Base-by-base conservation (phyloP, 1,140 invertebrate species). In the Achatina immaculata region DNA sequence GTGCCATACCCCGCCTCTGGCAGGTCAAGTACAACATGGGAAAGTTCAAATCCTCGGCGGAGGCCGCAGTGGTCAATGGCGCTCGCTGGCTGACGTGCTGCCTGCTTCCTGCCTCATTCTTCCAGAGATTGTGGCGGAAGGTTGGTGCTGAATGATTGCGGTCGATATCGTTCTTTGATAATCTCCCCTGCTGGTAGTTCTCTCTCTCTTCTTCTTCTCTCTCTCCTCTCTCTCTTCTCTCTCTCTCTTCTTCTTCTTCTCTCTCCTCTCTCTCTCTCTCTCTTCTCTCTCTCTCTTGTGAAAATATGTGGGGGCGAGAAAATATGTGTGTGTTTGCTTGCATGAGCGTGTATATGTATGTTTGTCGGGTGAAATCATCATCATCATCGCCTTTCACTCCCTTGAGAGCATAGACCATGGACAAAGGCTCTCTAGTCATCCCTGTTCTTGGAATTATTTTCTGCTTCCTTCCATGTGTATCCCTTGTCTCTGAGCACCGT, bases 1-100 rank as follows among this genome's bases (percentile, higher is more conserved):
- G 93, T 16, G 92, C 92, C n/a, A 92, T 94, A 66, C 93, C 93
- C 16, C 87, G 93, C n/a, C 89, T 94, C 7, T 94, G 93, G 93
- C 92, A 92, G 45, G 91, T 93, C 31, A 90, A 93, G 48, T 87
- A 91, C 58, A 85, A 88, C 11, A 91, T 93, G 88, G 92, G 93
- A 45, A 88, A 92, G 36, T 87, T 93, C 40, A 92, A 93, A 85
- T 88, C 90, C 1, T 92, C 92, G 55, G 90, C 93, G 7, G 92
- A 93, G 81, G 90, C 92, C 0, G 92, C 93, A 38, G 90, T 93
- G 6, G 91, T 93, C 77, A 93, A 92, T 82, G 91, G 91, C 0
- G 91, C 91, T 34, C 66, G 82, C 36, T 85, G 83, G 84, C 82
- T 89, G n/a, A 85, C 87, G 14, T 84, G 78, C 72, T 83, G 81